Conservation (phyloP, 2,888 invertebrate genomes). For the Aelia acuminata region DNA sequence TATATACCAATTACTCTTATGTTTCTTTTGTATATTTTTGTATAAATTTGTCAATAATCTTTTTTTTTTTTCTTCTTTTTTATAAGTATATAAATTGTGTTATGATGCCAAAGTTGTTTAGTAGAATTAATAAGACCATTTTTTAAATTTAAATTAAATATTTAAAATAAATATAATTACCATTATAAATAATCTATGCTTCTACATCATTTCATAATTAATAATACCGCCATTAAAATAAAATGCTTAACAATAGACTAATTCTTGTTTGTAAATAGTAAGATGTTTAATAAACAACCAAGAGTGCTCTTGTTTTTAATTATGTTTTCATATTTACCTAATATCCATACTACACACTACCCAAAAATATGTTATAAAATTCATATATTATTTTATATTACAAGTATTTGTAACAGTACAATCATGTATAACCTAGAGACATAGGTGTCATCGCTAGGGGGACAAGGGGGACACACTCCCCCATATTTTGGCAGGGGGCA, state of each 20-base stretch:
- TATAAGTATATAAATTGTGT: slow-evolving; percentile 37
- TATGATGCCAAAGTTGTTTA: slow-evolving; percentile 43
- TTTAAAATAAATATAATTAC: slow-evolving; percentile 31
- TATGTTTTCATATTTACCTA: too few species aligned
- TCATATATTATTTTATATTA: too few species aligned
- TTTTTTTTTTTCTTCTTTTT: too few species aligned
- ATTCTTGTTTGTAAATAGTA: slow-evolving; percentile 41
- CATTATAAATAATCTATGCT: slow-evolving; percentile 21
- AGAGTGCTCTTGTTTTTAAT: slow-evolving; percentile 12
- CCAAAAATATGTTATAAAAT: too few species aligned
- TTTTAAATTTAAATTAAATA: slow-evolving; percentile 14
- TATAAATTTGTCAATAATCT: slow-evolving; percentile 26
- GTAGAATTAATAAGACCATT: neutral
- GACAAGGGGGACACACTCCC: too few species aligned
- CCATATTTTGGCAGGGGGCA: too few species aligned
- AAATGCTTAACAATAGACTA: neutral
- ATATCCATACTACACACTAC: too few species aligned
- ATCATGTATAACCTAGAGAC: too few species aligned
- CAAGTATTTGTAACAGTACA: too few species aligned
- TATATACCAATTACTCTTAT: neutral
- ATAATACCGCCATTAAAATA: slow-evolving; percentile 20
- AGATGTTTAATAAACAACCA: slow-evolving; percentile 17
- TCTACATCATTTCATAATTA: neutral
- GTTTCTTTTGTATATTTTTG: slow-evolving; percentile 41
- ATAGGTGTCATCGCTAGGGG: too few species aligned